Percentiles rank a stretch among this genome's conserved stretches.
Evolutionary conservation across 2,113 vertebrate species (phyloP).

Genomic region (Noctilio leporinus): DNA sequence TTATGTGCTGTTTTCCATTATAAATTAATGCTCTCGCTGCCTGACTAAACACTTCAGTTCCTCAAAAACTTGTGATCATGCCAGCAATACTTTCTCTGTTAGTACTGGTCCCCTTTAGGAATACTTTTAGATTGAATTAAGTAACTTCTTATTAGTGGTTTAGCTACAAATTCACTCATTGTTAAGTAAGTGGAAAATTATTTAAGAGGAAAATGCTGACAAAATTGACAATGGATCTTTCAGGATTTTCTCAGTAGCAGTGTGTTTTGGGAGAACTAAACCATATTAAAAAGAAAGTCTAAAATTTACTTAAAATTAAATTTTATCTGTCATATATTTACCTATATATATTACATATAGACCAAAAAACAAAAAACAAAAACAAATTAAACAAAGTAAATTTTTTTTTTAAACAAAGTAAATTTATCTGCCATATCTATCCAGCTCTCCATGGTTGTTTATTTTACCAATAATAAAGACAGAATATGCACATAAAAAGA

Average conservation of each 20-base stretch:
- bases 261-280: neutral
- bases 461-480: neutral
- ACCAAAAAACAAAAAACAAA: neutral
- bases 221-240: neutral
- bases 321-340: neutral
- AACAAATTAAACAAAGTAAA: neutral
- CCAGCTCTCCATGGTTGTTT: neutral
- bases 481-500: neutral
- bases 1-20: neutral
- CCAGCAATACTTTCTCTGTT: neutral
- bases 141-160: neutral
- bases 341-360: neutral
- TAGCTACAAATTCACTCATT: conserved; percentile 4
- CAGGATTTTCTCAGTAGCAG: neutral
- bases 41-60: neutral
- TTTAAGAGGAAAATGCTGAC: neutral
- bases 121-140: neutral
- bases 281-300: neutral
- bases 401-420: neutral
- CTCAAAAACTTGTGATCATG: neutral
- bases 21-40: neutral
- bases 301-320: neutral
- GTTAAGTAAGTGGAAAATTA: neutral
- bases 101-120: neutral
- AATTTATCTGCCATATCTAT: neutral